Conservation (phyloP, 2,113 vertebrate species). For the Passer montanus region DNA sequence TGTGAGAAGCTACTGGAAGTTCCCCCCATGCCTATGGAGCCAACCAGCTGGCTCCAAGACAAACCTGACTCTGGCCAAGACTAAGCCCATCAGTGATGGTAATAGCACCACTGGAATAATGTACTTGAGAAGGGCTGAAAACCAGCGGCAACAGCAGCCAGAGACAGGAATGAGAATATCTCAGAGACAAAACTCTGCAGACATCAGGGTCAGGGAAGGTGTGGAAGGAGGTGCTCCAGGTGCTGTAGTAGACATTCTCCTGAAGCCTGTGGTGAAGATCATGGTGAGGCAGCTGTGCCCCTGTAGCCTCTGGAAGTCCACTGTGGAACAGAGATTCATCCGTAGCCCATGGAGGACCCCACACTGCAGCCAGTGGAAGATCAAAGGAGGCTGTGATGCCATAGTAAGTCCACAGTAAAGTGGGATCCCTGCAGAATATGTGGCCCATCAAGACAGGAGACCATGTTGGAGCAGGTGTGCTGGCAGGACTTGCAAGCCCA, state of each 20-base stretch:
- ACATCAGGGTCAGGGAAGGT: background rate
- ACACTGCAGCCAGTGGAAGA: background rate
- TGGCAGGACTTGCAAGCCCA: background rate
- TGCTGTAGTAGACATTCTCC: background rate
- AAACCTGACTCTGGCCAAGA: background rate
- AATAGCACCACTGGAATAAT: background rate
- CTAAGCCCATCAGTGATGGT: background rate
- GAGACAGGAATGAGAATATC: background rate
- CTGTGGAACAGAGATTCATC: background rate
- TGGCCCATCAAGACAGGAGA: background rate
- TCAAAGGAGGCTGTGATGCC: background rate
- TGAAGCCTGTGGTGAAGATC: background rate
- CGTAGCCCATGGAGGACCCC: background rate
- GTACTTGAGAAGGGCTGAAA: background rate
- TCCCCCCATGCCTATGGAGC: background rate
- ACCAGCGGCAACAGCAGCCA: background rate
- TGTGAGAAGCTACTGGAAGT: background rate
- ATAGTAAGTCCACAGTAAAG: background rate
- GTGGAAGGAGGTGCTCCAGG: background rate
- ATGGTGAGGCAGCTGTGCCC: background rate
- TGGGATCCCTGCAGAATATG: background rate
- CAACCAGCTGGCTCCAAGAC: background rate
- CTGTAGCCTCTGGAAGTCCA: background rate
- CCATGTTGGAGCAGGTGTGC: fast-evolving
- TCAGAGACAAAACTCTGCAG: background rate